These are phyloP conservation scores for Decapterus maruadsi DNA, from an alignment of 2,797 vertebrate species.

Conservation along the genomic window DNA sequence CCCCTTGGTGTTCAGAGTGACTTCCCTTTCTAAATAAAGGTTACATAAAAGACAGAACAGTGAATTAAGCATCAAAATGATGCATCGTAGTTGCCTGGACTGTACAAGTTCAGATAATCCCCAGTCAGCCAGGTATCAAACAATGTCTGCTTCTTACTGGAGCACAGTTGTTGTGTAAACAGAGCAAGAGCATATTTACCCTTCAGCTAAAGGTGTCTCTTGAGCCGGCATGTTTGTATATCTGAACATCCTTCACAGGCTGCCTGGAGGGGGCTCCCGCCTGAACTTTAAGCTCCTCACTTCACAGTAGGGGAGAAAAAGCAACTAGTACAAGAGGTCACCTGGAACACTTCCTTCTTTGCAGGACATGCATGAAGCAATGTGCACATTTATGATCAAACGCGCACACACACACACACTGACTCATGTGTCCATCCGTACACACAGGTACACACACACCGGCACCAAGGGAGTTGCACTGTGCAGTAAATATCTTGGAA, in stretches of 20 bases:
- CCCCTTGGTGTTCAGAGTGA: conserved; percentile 11
- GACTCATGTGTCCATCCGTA: neutral
- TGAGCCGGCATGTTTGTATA: conserved; percentile 71
- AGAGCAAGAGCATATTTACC: conserved; percentile 73
- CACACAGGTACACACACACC: conserved; percentile 39
- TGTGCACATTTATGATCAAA: conserved; percentile 37
- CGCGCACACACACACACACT: neutral
- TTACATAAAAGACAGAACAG: conserved; percentile 51
- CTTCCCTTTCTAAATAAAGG: conserved; percentile 49
- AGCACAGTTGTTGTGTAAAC: conserved; percentile 68
- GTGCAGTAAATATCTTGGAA: conserved; percentile 54
- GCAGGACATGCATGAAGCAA: conserved; percentile 35
- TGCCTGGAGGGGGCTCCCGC: conserved; percentile 66
- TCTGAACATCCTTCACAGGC: conserved; percentile 74
- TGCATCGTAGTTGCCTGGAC: conserved; percentile 34
- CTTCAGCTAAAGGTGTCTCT: conserved; percentile 79
- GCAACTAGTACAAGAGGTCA: conserved; percentile 65
- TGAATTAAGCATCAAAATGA: conserved; percentile 57
- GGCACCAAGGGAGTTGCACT: conserved; percentile 34
- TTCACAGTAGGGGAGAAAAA: conserved; percentile 65
- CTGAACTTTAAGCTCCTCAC: conserved; percentile 75
- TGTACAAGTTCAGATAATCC: conserved; percentile 52
- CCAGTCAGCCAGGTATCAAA: conserved; percentile 65
- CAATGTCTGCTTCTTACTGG: conserved; percentile 52
- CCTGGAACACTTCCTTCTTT: conserved; percentile 57